These are phyloP conservation scores for Illadopsis cleaveri DNA, from an alignment of 2,113 vertebrate species.

Conservation along the genomic window DNA sequence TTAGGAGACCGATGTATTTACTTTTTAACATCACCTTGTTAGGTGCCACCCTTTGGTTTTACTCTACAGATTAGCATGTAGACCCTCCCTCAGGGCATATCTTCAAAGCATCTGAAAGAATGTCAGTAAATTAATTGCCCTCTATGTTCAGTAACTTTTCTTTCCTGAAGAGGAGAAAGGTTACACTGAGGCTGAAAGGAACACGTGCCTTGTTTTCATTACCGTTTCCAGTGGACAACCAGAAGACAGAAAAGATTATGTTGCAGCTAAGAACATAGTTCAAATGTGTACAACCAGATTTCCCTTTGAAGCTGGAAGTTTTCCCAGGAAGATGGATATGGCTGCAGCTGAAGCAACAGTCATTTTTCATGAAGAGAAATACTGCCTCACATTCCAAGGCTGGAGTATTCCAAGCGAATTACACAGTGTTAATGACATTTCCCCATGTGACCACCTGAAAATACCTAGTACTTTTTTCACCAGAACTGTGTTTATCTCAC, in stretches of 20 bases:
- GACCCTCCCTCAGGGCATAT: background rate
- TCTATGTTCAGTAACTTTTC: background rate
- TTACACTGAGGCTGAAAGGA: background rate
- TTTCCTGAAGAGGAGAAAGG: background rate
- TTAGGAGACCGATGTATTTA: background rate
- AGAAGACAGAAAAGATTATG: conserved; percentile 35
- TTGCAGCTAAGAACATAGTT: conserved; percentile 55
- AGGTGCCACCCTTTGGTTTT: background rate
- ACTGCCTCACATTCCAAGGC: conserved; percentile 14
- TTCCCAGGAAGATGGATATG: conserved; percentile 40
- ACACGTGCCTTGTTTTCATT: background rate
- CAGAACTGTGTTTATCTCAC: background rate
- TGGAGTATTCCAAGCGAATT: conserved; percentile 20
- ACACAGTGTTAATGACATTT: background rate
- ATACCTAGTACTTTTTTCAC: background rate
- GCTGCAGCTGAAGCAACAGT: conserved; percentile 66
- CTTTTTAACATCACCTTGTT: background rate
- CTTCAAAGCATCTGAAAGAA: background rate
- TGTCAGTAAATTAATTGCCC: background rate
- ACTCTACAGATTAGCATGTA: background rate
- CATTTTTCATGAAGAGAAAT: conserved; percentile 17
- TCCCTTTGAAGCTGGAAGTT: conserved; percentile 58
- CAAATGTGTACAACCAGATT: conserved; percentile 26
- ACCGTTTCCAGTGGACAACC: conserved; percentile 6
- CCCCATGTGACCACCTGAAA: background rate